Evolutionary conservation across 23 tunicate genomes (phyloP).

Genomic region (Botrylloides violaceus): DNA sequence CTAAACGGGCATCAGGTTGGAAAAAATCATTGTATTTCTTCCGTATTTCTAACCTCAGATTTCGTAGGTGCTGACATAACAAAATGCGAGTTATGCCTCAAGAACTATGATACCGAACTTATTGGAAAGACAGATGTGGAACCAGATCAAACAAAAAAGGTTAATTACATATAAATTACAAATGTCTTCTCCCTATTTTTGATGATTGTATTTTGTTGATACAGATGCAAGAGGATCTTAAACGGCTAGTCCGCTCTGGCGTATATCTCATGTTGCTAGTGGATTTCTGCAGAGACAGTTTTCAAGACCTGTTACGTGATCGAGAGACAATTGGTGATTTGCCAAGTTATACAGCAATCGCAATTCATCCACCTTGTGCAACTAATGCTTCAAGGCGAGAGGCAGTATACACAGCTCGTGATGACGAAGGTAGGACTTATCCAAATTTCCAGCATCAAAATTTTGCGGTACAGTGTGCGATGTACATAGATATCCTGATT

Average conservation of each 20-base stretch:
- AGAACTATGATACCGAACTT: slow-evolving; percentile 49
- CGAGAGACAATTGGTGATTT: neutral
- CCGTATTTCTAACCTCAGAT: too few relatives aligned
- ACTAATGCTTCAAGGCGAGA: neutral
- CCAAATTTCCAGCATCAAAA: too few relatives aligned
- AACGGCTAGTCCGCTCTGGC: slow-evolving; percentile 18
- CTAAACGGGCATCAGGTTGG: slow-evolving; percentile 62
- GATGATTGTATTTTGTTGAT: too few relatives aligned
- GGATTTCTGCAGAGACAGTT: slow-evolving; percentile 24
- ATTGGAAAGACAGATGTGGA: slow-evolving; percentile 55
- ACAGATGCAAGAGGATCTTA: slow-evolving; percentile 20
- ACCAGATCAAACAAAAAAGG: slow-evolving; percentile 45
- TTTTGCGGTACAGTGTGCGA: too few relatives aligned
- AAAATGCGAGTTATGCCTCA: slow-evolving; percentile 60
- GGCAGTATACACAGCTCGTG: neutral
- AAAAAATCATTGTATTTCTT: too few relatives aligned
- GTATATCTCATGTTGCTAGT: slow-evolving; percentile 26
- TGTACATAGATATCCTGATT: too few relatives aligned
- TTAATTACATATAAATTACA: neutral
- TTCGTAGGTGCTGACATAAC: slow-evolving; percentile 63
- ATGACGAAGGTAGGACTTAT: neutral
- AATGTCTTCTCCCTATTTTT: too few relatives aligned
- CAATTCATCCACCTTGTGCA: neutral
- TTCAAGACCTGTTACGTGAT: neutral
- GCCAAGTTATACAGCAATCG: neutral